A percentile compares a stretch with the other conserved stretches of the same genome.
Conservation (phyloP, 2,797 vertebrate genomes). For the Tapera naevia region DNA sequence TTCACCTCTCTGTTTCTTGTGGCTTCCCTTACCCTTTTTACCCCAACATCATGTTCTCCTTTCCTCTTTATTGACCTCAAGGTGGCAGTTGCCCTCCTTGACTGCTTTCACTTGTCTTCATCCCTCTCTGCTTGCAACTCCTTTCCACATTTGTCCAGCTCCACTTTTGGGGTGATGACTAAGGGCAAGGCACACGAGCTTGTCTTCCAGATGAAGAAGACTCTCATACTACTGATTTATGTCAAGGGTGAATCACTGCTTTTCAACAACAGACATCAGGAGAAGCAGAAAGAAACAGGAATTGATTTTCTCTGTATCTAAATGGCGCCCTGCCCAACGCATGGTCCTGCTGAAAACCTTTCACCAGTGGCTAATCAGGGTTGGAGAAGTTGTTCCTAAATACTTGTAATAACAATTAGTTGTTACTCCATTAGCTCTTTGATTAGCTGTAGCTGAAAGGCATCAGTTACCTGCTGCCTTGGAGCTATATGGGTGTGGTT, state of each 20-base stretch:
- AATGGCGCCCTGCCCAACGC: fast-evolving
- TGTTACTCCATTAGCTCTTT: conserved; percentile 10
- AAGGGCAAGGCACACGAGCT: neutral
- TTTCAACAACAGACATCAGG: neutral
- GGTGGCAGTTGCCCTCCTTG: neutral
- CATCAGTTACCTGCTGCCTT: neutral
- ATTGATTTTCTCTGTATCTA: neutral
- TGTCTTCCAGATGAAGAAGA: neutral
- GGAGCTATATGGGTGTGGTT: neutral
- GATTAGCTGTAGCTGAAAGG: neutral
- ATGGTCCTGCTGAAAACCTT: neutral
- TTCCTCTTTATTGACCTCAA: fast-evolving
- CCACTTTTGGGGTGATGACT: neutral
- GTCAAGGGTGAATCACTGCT: neutral
- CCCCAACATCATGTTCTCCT: neutral
- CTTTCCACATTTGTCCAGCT: neutral
- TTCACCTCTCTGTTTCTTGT: neutral
- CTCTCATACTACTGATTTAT: neutral
- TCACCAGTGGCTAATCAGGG: neutral
- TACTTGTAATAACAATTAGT: neutral
- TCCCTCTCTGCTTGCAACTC: neutral
- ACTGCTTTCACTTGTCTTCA: neutral
- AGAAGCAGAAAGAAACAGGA: neutral
- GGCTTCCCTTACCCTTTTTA: neutral
- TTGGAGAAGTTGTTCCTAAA: neutral